phyloP scores from a whole-genome alignment of 2,888 invertebrate species.

The Flabesymbios commensalis region DNA sequence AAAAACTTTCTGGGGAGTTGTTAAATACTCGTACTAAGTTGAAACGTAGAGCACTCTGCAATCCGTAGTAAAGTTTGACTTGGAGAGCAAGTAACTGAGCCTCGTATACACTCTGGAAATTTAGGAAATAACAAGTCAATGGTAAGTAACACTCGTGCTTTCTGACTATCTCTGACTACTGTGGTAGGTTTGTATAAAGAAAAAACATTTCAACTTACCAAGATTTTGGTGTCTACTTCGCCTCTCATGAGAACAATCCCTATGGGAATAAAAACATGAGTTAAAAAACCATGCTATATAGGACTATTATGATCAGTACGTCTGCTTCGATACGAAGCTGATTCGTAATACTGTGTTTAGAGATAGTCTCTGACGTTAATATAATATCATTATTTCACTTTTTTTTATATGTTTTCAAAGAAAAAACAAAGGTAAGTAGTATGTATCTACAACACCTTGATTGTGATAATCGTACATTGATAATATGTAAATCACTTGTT shows the following conservation, averaged over 20 bases:
- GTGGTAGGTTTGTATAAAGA: neutral
- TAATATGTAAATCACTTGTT: too few species aligned
- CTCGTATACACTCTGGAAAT: constrained; percentile 35
- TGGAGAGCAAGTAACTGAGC: constrained; percentile 37
- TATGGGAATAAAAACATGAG: constrained; percentile 28
- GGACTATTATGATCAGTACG: too few species aligned
- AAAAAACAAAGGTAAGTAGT: too few species aligned
- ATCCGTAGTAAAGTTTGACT: constrained; percentile 39
- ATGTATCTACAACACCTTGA: too few species aligned
- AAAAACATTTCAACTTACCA: constrained; percentile 45
- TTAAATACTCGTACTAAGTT: constrained; percentile 37
- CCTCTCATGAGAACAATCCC: constrained; percentile 57
- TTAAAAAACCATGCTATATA: neutral
- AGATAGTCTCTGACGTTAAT: too few species aligned
- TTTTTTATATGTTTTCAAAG: too few species aligned
- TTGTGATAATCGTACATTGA: too few species aligned
- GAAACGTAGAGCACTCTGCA: constrained; percentile 35
- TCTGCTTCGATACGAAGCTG: too few species aligned
- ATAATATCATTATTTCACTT: too few species aligned
- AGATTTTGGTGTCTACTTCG: constrained; percentile 49
- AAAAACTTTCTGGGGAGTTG: constrained; percentile 31
- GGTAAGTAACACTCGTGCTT: neutral
- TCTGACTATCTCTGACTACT: neutral
- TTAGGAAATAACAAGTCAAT: neutral
- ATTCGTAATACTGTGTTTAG: too few species aligned